Conservation (phyloP, 1,140 invertebrate species). For the Brachionus manjavacas region DNA sequence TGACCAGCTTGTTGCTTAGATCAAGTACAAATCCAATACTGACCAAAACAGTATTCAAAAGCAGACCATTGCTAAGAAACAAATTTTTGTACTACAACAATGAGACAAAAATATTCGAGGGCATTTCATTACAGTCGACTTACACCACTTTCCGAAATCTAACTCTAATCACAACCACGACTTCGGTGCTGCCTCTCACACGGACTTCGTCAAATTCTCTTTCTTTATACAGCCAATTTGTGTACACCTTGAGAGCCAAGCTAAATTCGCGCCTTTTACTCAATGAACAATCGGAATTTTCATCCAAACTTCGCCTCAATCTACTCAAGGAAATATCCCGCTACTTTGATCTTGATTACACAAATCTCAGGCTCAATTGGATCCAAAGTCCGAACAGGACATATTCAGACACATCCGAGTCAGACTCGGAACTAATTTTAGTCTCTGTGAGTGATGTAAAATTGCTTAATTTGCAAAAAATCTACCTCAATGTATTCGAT, state of each 20-base stretch:
- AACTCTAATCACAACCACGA: neutral
- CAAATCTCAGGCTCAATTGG: conserved; percentile 7
- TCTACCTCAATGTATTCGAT: neutral
- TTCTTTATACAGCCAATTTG: conserved; percentile 5
- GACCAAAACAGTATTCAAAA: neutral
- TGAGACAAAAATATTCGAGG: conserved; percentile 6
- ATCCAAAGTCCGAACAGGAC: neutral
- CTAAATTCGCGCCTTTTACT: neutral
- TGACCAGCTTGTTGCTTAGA: neutral
- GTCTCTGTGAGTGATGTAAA: conserved; percentile 23
- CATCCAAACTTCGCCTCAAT: conserved; percentile 18
- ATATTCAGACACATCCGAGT: neutral
- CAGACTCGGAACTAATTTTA: neutral
- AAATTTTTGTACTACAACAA: conserved; percentile 37
- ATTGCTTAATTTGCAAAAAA: conserved; percentile 27
- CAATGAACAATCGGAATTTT: conserved; percentile 17
- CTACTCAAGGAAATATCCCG: conserved; percentile 7
- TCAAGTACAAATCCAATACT: neutral
- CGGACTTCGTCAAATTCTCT: neutral
- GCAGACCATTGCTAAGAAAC: neutral
- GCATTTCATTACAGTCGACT: conserved; percentile 12
- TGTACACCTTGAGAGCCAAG: neutral
- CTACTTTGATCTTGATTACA: neutral
- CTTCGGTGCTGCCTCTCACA: neutral
- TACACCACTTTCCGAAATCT: neutral